Base-by-base conservation (phyloP, 2,113 vertebrate genomes). In the Hippopotamus amphibius region DNA sequence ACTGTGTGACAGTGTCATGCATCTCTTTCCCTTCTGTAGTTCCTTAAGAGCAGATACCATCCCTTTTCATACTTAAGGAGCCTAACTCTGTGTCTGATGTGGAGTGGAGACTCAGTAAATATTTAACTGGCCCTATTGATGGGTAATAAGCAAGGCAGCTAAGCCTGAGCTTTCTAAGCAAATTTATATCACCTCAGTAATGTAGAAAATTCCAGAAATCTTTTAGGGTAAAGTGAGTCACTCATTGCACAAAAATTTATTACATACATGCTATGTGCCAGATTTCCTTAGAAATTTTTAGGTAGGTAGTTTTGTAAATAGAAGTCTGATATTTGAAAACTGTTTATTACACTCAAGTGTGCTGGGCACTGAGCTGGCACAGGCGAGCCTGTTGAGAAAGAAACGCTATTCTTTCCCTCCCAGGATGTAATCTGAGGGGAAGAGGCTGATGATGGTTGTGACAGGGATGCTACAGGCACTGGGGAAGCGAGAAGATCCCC, bases 61-160 rank as follows among this genome's bases (percentile, higher is more conserved):
- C 33, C 65, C 21, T 88, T 66, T 84, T 90, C 15, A 37, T 46
- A 41, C 85, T 55, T 21, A 69, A 24, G 12, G n/a, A 93, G 19
- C 3, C 33, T 83, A 96, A 88, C 17, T 82, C 55, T 68, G 17
- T 85, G 15, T 28, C 69, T 10, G 12, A 30, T 48, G 8, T 83
- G 37, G 37, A 66, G 33, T 88, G 84, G 71, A 76, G 57, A 97
- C 37, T 88, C 28, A 69, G 61, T 88, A 86, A 82, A 41, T 91
- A 59, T 50, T 94, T 68, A 97, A 77, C n/a, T 88, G 79, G 46
- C 19, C 30, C 71, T 69, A 50, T 57, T 91, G 46, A 94, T 91
- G 69, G 48, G 26, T 30, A 65, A 30, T 76, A 92, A 91, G 16
- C 69, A 77, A 43, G 48, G 53, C 61, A 96, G 16, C 12, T 94